Evolutionary conservation across 2,888 invertebrate species (phyloP).

Genomic region (Melitaea athalia): DNA sequence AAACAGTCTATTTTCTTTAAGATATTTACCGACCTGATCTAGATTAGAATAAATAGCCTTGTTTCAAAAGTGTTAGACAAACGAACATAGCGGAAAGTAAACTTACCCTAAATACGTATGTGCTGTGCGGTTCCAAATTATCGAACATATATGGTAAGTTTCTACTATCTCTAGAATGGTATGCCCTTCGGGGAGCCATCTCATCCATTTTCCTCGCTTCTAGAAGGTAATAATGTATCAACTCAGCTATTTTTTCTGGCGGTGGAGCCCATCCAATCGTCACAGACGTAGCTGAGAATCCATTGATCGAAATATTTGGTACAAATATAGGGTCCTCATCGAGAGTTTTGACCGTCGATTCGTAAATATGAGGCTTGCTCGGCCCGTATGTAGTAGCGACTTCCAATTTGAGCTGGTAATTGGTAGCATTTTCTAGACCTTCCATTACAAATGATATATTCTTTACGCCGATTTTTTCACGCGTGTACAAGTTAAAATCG

Average conservation of each 20-base stretch:
- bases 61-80: not conserved
- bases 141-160: conserved; percentile 90
- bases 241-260: conserved; percentile 83
- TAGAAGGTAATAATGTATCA: conserved; percentile 89
- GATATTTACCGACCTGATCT: not conserved
- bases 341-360: conserved; percentile 81
- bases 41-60: not conserved
- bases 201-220: conserved; percentile 83
- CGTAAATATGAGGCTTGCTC: conserved; percentile 78
- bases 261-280: conserved; percentile 91
- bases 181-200: conserved; percentile 80
- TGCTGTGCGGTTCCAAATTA: conserved; percentile 89
- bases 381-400: conserved; percentile 86
- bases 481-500: conserved; percentile 71
- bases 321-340: conserved; percentile 89
- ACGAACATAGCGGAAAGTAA: not conserved
- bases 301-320: conserved; percentile 90
- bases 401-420: conserved; percentile 85
- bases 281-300: conserved; percentile 86
- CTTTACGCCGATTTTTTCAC: conserved; percentile 82
- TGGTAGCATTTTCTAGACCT: conserved; percentile 84
- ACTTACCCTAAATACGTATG: conserved; percentile 88
- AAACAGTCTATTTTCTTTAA: not conserved
- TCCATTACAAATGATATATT: conserved; percentile 87
- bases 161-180: conserved; percentile 84